Evolutionary conservation across 2,888 invertebrate genomes (phyloP), one percentile per base, ranked within the genome.

Genomic region (Norana najaformis): DNA sequence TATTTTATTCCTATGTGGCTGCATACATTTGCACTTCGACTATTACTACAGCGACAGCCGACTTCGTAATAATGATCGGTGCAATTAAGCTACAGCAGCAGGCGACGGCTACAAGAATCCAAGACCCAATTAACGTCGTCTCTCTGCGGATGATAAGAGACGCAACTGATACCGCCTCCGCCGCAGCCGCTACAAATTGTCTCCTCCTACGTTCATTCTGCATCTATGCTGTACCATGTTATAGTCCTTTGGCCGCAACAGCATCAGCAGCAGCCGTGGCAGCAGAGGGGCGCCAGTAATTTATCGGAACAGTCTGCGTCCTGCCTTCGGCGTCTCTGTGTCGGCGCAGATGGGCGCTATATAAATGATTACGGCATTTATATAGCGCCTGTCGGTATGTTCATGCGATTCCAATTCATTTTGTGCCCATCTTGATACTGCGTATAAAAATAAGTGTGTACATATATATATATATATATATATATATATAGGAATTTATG

Each of bases 281-380:
- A 69, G 69, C 69, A 69, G 69, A 69, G 30, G 69, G 69, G 11
- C 69, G 69, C 69, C 69, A 11, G 69, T 69, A 8, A 69, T 69
- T 69, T 69, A 69, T 69, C n/a, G 69, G 69, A 69, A n/a, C 69
- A 69, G 69, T 69, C 69, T 69, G 69, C 69, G 8, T 69, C 69
- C 69, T 69, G 69, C 69, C 69, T 69, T 69, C 69, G 69, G 0
- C n/a, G 69, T 69, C 30, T 69, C 30, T 69, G 69, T n/a, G 69
- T 69, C 69, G 30, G 69, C 85, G 34, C 3, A 85, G 85, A 36
- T 85, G 34, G 35, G 18, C 85, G 85, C 85, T 85, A 85, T 85
- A 85, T 85, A 85, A 85, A 85, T 85, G 85, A 37, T 85, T 85
- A 35, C 85, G 37, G 37, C 37, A 36, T 85, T 85, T 35, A 36